phyloP scores from a whole-genome alignment of 2,113 vertebrate genomes.

The human (Homo sapiens) region GRCh38 chr13:43651001-43651500 shows the following conservation, averaged over 20 bases:
- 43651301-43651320: not conserved
- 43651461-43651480: too few species aligned
- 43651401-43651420: not conserved
- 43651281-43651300: not conserved
- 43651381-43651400: not conserved
- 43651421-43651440: too few species aligned
- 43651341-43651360: not conserved
- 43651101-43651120: not conserved
- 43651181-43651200: not conserved
- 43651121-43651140: not conserved
- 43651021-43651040: not conserved
- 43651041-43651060: not conserved
- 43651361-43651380: not conserved
- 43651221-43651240: not conserved
- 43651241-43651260: not conserved
- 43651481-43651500: too few species aligned
- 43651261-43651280: accelerated
- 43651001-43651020: not conserved
- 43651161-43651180: not conserved
- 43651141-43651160: not conserved
- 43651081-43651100: not conserved
- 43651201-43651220: not conserved
- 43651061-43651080: not conserved
- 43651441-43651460: too few species aligned
- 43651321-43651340: not conserved